Evolutionary conservation across 2,113 vertebrate genomes (phyloP).

Genomic region (Stegostoma tigrinum): DNA sequence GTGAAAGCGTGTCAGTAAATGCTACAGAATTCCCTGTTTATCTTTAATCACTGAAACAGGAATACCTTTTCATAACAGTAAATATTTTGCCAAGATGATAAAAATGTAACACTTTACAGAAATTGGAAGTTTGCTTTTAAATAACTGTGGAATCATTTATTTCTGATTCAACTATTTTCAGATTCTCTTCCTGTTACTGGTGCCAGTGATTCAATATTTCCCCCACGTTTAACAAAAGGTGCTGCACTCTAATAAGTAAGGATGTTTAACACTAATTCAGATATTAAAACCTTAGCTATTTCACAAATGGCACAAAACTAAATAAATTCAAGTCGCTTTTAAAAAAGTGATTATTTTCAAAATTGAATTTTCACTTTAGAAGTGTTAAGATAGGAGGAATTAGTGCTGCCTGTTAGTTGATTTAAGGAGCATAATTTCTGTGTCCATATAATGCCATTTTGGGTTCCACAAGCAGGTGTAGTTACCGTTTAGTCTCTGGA

Average conservation of each 20-base stretch:
- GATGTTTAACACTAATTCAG: not conserved
- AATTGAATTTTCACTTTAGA: not conserved
- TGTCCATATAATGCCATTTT: not conserved
- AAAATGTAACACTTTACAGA: not conserved
- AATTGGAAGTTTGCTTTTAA: not conserved
- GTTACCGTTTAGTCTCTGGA: not conserved
- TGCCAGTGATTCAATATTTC: not conserved
- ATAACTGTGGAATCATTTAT: not conserved
- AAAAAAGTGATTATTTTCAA: not conserved
- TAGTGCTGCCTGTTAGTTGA: not conserved
- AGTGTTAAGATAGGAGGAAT: not conserved
- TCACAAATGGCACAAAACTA: not conserved
- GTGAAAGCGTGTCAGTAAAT: not conserved
- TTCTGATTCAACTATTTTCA: not conserved
- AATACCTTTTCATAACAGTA: not conserved
- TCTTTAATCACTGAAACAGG: not conserved
- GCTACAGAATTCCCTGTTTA: not conserved
- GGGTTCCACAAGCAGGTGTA: not conserved
- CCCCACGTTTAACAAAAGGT: not conserved
- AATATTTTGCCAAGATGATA: not conserved
- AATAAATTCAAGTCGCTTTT: not conserved
- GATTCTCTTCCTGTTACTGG: not conserved
- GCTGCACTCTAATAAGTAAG: not conserved
- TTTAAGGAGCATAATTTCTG: not conserved
- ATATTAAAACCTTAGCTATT: not conserved